Conservation (phyloP, 2,797 vertebrate genomes). For the Myotis daubentonii region DNA sequence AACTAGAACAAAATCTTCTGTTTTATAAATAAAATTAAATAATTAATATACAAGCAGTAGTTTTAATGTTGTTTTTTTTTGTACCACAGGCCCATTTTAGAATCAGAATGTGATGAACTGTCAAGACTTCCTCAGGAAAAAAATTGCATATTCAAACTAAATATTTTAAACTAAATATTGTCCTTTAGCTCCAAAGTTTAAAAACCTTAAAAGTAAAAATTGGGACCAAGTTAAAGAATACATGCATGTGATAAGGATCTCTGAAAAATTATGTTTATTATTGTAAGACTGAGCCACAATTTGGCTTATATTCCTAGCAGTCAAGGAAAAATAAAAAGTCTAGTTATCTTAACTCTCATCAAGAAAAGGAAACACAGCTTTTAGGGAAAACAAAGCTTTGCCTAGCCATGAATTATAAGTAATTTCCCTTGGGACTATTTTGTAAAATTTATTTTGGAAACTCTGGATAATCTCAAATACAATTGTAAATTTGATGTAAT, state of each 20-base stretch:
- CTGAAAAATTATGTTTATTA: neutral
- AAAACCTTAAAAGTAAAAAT: neutral
- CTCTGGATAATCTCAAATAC: neutral
- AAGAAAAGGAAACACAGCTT: neutral
- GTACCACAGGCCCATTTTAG: neutral
- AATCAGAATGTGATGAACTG: slow-evolving; percentile 36
- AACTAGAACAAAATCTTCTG: slow-evolving; percentile 14
- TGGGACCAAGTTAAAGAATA: neutral
- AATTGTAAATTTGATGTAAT: slow-evolving; percentile 8
- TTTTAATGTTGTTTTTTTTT: neutral
- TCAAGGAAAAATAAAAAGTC: neutral
- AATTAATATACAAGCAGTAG: neutral
- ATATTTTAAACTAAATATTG: neutral
- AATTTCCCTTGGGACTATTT: neutral
- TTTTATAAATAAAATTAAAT: slow-evolving; percentile 11
- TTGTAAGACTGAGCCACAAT: neutral
- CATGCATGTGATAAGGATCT: neutral
- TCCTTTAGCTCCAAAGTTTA: neutral
- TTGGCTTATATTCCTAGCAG: neutral
- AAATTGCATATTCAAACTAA: neutral
- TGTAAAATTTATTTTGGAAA: slow-evolving; percentile 45
- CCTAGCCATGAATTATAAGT: slow-evolving; percentile 26
- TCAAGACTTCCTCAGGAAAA: neutral
- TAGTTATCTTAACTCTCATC: neutral
- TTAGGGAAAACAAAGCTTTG: slow-evolving; percentile 19